phyloP scores from a whole-genome alignment of 2,113 vertebrate species.

The Drymodes brunneopygia region DNA sequence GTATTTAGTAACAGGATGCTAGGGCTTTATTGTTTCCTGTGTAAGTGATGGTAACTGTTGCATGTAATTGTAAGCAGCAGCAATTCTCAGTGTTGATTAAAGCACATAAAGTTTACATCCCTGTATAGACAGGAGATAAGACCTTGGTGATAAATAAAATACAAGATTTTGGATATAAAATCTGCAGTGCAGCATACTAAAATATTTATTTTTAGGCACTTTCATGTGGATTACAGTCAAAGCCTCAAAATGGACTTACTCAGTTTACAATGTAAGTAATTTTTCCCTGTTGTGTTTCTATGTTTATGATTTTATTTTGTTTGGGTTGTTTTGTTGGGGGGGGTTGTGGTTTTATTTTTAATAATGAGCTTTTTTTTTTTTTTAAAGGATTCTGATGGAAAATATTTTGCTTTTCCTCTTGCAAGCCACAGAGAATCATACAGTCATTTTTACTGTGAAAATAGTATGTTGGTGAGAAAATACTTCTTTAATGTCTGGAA shows the following conservation, averaged over 20 bases:
- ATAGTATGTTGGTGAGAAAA: slow-evolving; percentile 87
- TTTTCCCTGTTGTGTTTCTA: not conserved
- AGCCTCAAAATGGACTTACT: slow-evolving; percentile 84
- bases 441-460: slow-evolving; percentile 90
- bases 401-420: slow-evolving; percentile 88
- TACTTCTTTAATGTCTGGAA: not conserved
- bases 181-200: not conserved
- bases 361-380: not conserved
- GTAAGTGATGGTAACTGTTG: not conserved
- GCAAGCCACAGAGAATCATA: slow-evolving; percentile 85
- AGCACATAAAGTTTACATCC: not conserved
- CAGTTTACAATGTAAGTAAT: slow-evolving; percentile 83
- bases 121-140: not conserved
- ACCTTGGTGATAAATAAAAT: not conserved
- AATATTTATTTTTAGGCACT: slow-evolving; percentile 70
- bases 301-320: not conserved
- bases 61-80: not conserved
- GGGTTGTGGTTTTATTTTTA: not conserved
- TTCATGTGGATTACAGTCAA: slow-evolving; percentile 86
- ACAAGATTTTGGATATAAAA: not conserved
- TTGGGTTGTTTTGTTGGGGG: not conserved
- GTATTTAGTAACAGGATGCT: not conserved
- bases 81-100: not conserved
- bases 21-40: not conserved
- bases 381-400: slow-evolving; percentile 82